Base-by-base conservation (phyloP, 2,113 vertebrate species). In the Ptychochromis oligacanthus region DNA sequence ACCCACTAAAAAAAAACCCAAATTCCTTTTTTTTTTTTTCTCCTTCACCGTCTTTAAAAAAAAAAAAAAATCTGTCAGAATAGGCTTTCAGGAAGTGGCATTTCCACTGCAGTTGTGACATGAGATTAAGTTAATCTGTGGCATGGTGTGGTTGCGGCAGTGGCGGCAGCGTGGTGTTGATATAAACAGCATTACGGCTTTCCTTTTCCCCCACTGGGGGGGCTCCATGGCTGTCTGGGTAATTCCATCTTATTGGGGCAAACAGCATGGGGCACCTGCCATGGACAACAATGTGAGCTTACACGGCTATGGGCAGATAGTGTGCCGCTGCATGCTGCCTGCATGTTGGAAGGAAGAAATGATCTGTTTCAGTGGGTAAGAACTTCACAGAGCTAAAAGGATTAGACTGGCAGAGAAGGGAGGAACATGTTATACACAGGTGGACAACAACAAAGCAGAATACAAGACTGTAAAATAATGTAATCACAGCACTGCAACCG, bases 101-200 rank as follows among this genome's bases (percentile, higher is more conserved):
- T 86, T 87, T 89, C 76, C 87, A 54, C 78, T 65, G 74, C 88
- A 62, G 87, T 91, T 81, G 84, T 91, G 92, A 92, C 93, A 91
- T 34, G 61, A 93, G 91, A 94, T 94, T 93, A 94, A 89, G 81
- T 88, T 93, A 91, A 94, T 94, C 92, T 93, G 77, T 40, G 70
- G 55, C 28, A 72, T 59, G 82, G 76, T 62, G 84, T 85, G 84
- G 62, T 76, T 20, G 84, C 6, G 38, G 49, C 31, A 31, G 36
- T 9, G 2, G 57, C 5, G 28, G 22, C 55, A 49, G 61, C 13
- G n/a, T 62, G 72, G 49, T 55, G 60, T 87, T 88, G 79, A 82
- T 89, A 86, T 89, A 92, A 93, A 93, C 88, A 90, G 87, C 67
- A 86, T 91, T 91, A 89, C 52, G 54, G 85, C 81, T 74, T 52